Evolutionary conservation across 2,113 vertebrate species (phyloP), one percentile per base, ranked within the genome.

Genomic region (Eleginops maclovinus): DNA sequence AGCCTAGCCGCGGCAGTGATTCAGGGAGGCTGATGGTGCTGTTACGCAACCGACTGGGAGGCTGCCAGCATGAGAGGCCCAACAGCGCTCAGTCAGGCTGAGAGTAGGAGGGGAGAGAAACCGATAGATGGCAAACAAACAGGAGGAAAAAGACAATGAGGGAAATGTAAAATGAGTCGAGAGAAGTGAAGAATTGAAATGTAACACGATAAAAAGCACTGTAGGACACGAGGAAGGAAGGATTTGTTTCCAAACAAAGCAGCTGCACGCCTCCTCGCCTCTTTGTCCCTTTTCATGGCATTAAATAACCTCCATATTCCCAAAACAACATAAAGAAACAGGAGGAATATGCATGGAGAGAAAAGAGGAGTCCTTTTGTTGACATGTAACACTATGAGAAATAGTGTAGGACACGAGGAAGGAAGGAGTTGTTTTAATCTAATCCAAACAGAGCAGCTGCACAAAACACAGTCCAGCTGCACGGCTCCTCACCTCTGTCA

Each of bases 41-140:
- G 88, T 95, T 95, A 95, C 93, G 88, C 91, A 95, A 95, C 75
- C 24, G 53, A 36, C 4, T 87, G 88, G 86, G 67, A 62, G 53
- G 75, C 81, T 78, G 91, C 92, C 93, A 93, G 75, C 78, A 78
- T 78, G 74, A 76, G 77, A 85, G 91, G 89, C 88, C 89, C 85
- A 71, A 46, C 72, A 81, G 86, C 77, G 59, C 89, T 71, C 75
- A 26, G 75, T 84, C 88, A 87, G 81, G 77, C 83, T 65, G 69
- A 85, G 88, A 89, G 81, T 54, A 76, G 82, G 88, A 87, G 77
- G 67, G 31, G 56, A 78, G 49, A 44, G 28, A 70, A 51, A 77
- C 28, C 71, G 83, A 83, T 9, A 14, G 64, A 84, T 65, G 15
- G 55, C 2, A 44, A 62, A 66, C 81, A 58, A 67, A 36, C 43